A percentile compares a stretch with the other conserved stretches of the same genome.
phyloP scores from a whole-genome alignment of 2,888 invertebrate genomes.

The Plemyria rubiginata region DNA sequence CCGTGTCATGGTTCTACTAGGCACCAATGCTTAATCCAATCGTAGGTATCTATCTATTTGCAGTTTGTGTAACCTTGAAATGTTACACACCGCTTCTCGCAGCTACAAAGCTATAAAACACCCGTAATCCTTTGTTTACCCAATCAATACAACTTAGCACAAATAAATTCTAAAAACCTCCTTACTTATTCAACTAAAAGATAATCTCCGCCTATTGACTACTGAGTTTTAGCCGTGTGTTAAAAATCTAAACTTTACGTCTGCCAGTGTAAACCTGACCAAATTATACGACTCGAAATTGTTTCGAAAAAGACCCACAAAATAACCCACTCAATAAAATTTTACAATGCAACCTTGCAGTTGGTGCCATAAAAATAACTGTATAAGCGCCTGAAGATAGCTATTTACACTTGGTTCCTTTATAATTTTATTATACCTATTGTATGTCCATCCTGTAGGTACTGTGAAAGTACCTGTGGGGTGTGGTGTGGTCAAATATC shows the following conservation, averaged over 20 bases:
- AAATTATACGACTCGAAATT: slow-evolving; percentile 30
- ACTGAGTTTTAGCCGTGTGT: slow-evolving; percentile 25
- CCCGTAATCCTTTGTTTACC: slow-evolving; percentile 64
- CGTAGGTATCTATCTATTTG: too few species aligned
- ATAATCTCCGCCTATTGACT: slow-evolving; percentile 45
- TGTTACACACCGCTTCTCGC: slow-evolving; percentile 15
- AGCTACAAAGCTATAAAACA: slow-evolving; percentile 25
- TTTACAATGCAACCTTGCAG: slow-evolving; percentile 55
- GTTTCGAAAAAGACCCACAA: slow-evolving; percentile 41
- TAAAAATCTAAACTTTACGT: slow-evolving; percentile 29
- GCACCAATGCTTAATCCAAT: too few species aligned
- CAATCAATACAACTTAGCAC: slow-evolving; percentile 41
- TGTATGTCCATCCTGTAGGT: slow-evolving; percentile 18
- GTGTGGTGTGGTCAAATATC: slow-evolving; percentile 3
- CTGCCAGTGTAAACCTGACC: slow-evolving; percentile 53
- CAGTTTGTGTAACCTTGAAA: neutral
- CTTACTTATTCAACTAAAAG: slow-evolving; percentile 11
- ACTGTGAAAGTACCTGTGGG: slow-evolving; percentile 12
- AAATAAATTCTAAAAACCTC: slow-evolving; percentile 34
- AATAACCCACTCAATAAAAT: slow-evolving; percentile 59
- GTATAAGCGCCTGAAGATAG: slow-evolving; percentile 44
- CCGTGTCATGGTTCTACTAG: too few species aligned
- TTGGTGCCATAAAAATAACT: slow-evolving; percentile 57
- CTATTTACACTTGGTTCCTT: slow-evolving; percentile 44
- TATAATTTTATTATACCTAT: slow-evolving; percentile 23